Base-by-base conservation (phyloP, 2,113 vertebrate species). In the Aptenodytes patagonicus region DNA sequence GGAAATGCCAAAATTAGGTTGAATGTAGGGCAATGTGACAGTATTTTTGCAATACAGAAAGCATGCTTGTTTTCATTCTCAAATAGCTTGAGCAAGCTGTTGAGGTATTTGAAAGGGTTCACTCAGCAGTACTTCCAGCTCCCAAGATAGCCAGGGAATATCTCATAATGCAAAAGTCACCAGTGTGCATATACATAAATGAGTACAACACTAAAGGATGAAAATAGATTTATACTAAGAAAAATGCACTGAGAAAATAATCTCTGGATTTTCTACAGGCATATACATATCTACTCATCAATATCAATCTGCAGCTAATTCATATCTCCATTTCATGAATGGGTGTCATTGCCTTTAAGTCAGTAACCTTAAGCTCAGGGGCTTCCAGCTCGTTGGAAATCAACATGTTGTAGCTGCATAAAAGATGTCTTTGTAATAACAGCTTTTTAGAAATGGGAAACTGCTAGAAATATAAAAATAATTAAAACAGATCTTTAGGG, bases 21-120 rank as follows among this genome's bases (percentile, higher is more conserved):
- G 92, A 96, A 86, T 58, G n/a, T 62, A 19, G 4, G 68, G 46
- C 87, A 92, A 26, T 1, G 1, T 87, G 83, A 76, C 65, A 76
- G 32, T 68, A 77, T 69, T 93, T 95, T 93, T 94, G 40, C 51
- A 75, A 65, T 68, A 55, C 17, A 73, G 44, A 95, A 95, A 84
- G 40, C 51, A 94, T 14, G 49, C 10, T 93, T 88, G 32, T 88
- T 96, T 95, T 91, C 52, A 81, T 87, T 91, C 44, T 90, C 60
- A 69, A 82, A 66, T 44, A 81, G 61, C 64, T 94, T 77, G 51
- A 81, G 40, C 64, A 89, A 92, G 83, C 68, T 87, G 28, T 49
- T 66, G 31, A 97, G 86, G 93, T 96, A 96, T 97, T 92, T 93
- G 86, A 58, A 93, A 93, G 25, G 40, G 44, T 76, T 95, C 55